phyloP scores from a whole-genome alignment of 2,113 vertebrate species.

The Phylloscopus trochilus region DNA sequence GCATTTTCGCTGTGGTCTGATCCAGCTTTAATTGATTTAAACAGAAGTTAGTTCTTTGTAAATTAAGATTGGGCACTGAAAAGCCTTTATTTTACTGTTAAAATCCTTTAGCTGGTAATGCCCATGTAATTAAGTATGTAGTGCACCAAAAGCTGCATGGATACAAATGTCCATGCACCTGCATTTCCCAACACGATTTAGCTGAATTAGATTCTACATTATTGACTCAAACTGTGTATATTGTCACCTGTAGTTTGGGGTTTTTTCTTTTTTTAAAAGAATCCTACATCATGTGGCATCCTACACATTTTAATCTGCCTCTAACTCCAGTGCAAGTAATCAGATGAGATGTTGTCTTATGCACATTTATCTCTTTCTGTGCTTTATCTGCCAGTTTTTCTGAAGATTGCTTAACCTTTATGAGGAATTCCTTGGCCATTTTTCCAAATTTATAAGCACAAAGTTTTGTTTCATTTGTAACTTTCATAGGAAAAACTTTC shows the following conservation, averaged over 20 bases:
- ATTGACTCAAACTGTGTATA: neutral
- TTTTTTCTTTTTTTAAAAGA: neutral
- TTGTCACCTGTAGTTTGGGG: neutral
- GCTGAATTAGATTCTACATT: neutral
- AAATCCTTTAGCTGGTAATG: neutral
- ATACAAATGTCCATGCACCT: neutral
- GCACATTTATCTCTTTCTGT: neutral
- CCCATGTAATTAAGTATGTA: neutral
- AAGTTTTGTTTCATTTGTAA: neutral
- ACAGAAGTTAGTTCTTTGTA: neutral
- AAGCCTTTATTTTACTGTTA: neutral
- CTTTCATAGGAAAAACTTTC: neutral
- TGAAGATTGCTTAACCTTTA: constrained; percentile 9
- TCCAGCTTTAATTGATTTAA: neutral
- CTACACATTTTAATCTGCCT: neutral
- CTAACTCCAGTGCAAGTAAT: neutral
- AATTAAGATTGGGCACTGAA: neutral
- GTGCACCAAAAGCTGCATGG: neutral
- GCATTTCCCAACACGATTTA: neutral
- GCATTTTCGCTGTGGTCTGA: neutral
- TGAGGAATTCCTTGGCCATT: neutral
- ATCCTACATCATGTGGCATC: neutral
- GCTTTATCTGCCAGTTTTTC: neutral
- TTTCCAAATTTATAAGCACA: neutral
- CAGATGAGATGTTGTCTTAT: neutral